These are phyloP conservation scores for Leguminivora glycinivorella DNA, from an alignment of 1,140 invertebrate species.

Conservation along the genomic window DNA sequence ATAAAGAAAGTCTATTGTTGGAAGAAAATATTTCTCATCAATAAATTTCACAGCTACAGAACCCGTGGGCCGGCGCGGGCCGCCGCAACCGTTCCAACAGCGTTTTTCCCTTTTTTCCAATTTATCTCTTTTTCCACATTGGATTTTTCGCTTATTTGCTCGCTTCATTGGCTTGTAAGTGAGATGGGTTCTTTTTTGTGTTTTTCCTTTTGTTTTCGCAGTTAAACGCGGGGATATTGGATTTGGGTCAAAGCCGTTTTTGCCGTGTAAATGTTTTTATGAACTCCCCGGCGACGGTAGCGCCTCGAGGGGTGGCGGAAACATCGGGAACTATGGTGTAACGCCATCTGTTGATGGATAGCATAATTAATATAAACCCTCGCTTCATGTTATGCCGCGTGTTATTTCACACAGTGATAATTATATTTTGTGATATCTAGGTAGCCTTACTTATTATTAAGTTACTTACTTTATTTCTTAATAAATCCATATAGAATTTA, in stretches of 20 bases:
- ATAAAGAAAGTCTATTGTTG: too few species aligned
- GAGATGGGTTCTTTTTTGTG: conserved; percentile 60
- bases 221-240: conserved; percentile 51
- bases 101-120: conserved; percentile 59
- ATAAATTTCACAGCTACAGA: conserved; percentile 42
- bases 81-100: conserved; percentile 40
- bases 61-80: conserved; percentile 45
- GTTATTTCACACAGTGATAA: too few species aligned
- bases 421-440: too few species aligned
- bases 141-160: conserved; percentile 77
- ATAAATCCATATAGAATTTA: too few species aligned
- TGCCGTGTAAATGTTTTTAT: conserved; percentile 34
- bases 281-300: conserved; percentile 30
- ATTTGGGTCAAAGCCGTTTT: conserved; percentile 61
- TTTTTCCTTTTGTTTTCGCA: conserved; percentile 58
- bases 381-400: background rate
- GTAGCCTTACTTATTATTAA: too few species aligned
- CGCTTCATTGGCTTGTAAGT: conserved; percentile 77
- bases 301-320: conserved; percentile 33
- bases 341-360: conserved; percentile 41
- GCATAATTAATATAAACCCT: background rate
- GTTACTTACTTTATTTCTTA: too few species aligned
- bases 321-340: conserved; percentile 26
- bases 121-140: conserved; percentile 73
- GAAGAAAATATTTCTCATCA: background rate